phyloP scores from a whole-genome alignment of 2,113 vertebrate genomes.

The Opisthocomus hoazin region DNA sequence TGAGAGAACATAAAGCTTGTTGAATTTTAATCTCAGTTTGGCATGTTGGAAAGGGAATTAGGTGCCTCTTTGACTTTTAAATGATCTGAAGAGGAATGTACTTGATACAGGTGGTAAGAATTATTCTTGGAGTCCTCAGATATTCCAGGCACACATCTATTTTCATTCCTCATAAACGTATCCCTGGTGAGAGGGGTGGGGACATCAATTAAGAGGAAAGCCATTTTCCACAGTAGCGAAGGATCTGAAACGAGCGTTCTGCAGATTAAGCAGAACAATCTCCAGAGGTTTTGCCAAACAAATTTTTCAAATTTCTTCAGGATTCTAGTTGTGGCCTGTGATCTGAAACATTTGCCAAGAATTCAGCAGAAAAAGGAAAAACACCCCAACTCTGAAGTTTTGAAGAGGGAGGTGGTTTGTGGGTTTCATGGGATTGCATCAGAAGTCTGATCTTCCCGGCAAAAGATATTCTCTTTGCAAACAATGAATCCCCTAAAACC shows the following conservation, averaged over 20 bases:
- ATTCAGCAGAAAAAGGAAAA: constrained; percentile 32
- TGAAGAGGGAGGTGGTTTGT: constrained; percentile 56
- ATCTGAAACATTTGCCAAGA: constrained; percentile 39
- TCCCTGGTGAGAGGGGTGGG: constrained; percentile 26
- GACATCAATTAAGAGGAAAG: not conserved
- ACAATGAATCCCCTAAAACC: constrained; percentile 57
- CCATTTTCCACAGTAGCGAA: constrained; percentile 25
- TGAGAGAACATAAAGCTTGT: not conserved
- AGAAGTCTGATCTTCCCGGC: constrained; percentile 61
- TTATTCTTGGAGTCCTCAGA: constrained; percentile 24
- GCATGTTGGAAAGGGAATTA: not conserved
- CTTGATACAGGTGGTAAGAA: constrained; percentile 34
- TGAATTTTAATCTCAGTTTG: not conserved
- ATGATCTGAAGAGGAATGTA: constrained; percentile 18
- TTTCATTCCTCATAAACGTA: not conserved
- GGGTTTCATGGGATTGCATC: constrained; percentile 65
- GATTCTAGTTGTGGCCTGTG: constrained; percentile 37
- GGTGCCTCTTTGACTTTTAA: constrained; percentile 7
- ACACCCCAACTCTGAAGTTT: not conserved
- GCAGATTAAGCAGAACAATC: constrained; percentile 32
- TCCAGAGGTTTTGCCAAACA: constrained; percentile 39
- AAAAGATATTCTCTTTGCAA: constrained; percentile 49
- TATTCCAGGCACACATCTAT: constrained; percentile 24
- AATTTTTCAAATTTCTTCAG: constrained; percentile 50
- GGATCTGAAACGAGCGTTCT: not conserved